Conservation (phyloP, 2,888 invertebrate species). For the Lycaena phlaeas region DNA sequence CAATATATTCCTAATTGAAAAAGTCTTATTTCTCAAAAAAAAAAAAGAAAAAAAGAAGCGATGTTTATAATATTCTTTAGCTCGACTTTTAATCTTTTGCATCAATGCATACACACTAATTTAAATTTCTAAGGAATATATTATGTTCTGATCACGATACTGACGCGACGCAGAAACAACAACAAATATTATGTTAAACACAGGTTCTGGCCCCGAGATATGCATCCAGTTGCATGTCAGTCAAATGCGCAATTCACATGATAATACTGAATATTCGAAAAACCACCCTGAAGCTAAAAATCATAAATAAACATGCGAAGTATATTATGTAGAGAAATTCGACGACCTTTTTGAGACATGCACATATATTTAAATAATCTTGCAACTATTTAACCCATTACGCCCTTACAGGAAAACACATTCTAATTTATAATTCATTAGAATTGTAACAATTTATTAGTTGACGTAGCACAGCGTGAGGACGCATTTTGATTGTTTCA, state of each 20-base stretch:
- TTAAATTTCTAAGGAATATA: no score
- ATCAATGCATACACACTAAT: no score
- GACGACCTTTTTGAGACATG: conserved; percentile 4
- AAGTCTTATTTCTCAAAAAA: no score
- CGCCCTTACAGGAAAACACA: neutral
- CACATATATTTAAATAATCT: conserved; percentile 7
- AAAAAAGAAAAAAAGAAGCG: no score
- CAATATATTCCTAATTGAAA: no score
- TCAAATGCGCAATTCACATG: conserved; percentile 39
- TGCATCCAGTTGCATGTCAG: conserved; percentile 34
- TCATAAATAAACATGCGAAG: neutral
- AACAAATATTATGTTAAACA: conserved; percentile 21
- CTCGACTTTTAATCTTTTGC: no score
- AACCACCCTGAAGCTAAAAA: conserved; percentile 14
- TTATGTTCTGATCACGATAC: neutral
- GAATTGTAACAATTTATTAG: no score
- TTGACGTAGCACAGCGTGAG: no score
- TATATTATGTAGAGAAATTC: conserved; percentile 10
- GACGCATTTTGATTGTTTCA: no score
- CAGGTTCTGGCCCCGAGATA: conserved; percentile 30
- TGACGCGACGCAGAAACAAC: neutral
- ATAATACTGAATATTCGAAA: conserved; percentile 35
- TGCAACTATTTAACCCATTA: conserved; percentile 4
- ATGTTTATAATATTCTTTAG: no score
- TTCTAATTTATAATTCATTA: no score